These are phyloP conservation scores for Leucania comma DNA, from an alignment of 2,888 invertebrate species.

Conservation along the genomic window DNA sequence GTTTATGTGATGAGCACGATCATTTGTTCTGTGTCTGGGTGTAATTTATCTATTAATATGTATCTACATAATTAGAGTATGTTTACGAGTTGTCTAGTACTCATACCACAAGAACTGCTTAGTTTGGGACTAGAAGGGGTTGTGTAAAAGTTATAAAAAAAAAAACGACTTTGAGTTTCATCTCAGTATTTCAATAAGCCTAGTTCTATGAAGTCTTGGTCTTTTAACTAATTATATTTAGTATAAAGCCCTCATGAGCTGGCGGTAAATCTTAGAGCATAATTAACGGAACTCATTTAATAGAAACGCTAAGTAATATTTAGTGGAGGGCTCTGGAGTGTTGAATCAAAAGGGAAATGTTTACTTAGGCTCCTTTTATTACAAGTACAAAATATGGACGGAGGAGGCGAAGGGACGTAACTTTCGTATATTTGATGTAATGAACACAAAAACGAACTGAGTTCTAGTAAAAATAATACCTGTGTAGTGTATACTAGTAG, in stretches of 20 bases:
- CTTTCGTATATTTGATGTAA: slow-evolving; percentile 11
- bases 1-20: too few relatives aligned
- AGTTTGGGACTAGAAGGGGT: too few relatives aligned
- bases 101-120: too few relatives aligned
- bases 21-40: too few relatives aligned
- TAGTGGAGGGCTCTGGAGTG: slow-evolving; percentile 37
- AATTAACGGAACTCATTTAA: slow-evolving; percentile 58
- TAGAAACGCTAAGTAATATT: slow-evolving; percentile 55
- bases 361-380: slow-evolving; percentile 40
- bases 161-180: background rate
- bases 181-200: background rate
- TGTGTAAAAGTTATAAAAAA: too few relatives aligned
- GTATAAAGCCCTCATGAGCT: slow-evolving; percentile 46
- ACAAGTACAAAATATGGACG: slow-evolving; percentile 23
- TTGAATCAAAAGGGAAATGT: slow-evolving; percentile 41
- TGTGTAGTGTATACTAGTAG: too few relatives aligned
- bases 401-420: background rate
- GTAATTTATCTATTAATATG: too few relatives aligned
- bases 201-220: slow-evolving; percentile 16
- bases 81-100: too few relatives aligned
- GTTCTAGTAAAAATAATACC: background rate
- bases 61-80: too few relatives aligned
- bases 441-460: slow-evolving; percentile 5
- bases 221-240: slow-evolving; percentile 48
- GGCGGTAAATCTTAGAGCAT: slow-evolving; percentile 52